Conservation (phyloP, 2,888 invertebrate species). For the Odontomyia ornata region DNA sequence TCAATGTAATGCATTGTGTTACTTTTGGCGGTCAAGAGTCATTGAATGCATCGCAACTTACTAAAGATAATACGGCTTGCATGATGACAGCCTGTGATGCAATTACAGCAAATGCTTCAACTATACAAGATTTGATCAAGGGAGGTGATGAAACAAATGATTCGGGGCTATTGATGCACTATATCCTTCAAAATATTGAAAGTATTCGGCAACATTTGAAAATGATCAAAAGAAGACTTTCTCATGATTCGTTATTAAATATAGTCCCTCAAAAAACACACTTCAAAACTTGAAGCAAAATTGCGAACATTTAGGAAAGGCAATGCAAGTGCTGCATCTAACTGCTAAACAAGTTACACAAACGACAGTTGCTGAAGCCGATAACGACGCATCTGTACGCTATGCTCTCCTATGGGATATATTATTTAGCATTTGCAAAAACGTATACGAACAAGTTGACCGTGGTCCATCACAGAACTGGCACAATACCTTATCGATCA, state of each 20-base stretch:
- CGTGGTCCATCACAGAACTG: conserved; percentile 75
- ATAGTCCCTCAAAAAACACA: conserved; percentile 61
- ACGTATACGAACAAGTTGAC: conserved; percentile 71
- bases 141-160: conserved; percentile 72
- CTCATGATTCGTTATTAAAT: conserved; percentile 67
- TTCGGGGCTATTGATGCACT: conserved; percentile 78
- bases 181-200: conserved; percentile 76
- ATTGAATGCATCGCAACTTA: conserved; percentile 73
- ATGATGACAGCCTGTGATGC: conserved; percentile 77
- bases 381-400: conserved; percentile 69
- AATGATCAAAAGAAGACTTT: conserved; percentile 77
- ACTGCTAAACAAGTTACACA: conserved; percentile 71
- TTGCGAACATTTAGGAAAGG: conserved; percentile 69
- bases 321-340: conserved; percentile 70
- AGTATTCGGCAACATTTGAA: conserved; percentile 85
- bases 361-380: conserved; percentile 69
- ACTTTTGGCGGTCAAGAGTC: conserved; percentile 71
- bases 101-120: conserved; percentile 74
- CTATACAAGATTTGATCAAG: conserved; percentile 71
- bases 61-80: conserved; percentile 67
- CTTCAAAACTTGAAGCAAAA: conserved; percentile 68
- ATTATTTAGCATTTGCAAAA: conserved; percentile 66
- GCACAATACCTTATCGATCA: conserved; percentile 83
- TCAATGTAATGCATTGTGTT: conserved; percentile 86
- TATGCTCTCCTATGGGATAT: conserved; percentile 77